Conservation (phyloP, 2,888 invertebrate species). For the Chrysolina americana region DNA sequence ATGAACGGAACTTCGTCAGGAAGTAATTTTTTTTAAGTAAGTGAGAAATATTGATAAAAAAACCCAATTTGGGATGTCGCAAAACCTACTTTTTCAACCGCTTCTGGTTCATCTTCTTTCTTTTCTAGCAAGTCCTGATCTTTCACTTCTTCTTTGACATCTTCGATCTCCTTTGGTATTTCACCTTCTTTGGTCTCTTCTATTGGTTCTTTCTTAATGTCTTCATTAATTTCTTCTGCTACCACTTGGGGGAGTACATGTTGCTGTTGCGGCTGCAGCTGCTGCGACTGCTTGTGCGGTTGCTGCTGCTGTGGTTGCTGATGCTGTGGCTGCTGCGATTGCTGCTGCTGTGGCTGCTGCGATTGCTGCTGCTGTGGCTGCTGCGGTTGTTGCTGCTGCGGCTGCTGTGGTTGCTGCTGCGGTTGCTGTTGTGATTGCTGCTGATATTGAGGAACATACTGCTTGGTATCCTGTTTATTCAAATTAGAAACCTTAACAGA, state of each 20-base stretch:
- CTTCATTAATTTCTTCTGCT: neutral
- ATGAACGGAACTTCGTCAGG: no score
- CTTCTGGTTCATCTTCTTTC: constrained; percentile 17
- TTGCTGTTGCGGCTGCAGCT: neutral
- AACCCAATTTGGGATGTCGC: no score
- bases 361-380: constrained; percentile 18
- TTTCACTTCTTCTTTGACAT: constrained; percentile 11
- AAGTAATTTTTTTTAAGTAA: no score
- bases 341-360: constrained; percentile 6
- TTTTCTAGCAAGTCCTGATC: neutral
- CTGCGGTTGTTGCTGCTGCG: constrained; percentile 10
- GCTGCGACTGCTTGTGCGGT: constrained; percentile 4
- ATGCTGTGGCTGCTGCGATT: constrained; percentile 6
- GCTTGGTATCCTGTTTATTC: constrained; percentile 46
- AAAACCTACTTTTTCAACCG: constrained; percentile 18
- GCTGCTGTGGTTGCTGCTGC: neutral
- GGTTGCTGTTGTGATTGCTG: constrained; percentile 42
- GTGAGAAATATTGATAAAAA: no score
- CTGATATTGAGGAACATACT: constrained; percentile 53
- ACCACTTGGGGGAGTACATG: neutral
- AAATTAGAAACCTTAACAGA: constrained; percentile 44
- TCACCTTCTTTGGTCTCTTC: constrained; percentile 15
- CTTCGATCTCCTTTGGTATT: constrained; percentile 6
- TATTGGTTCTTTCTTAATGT: neutral
- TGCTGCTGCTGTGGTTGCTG: constrained; percentile 4